Evolutionary conservation across 64 coral and sea anemone genomes (phyloP).

Genomic region (Montipora capricornis): DNA sequence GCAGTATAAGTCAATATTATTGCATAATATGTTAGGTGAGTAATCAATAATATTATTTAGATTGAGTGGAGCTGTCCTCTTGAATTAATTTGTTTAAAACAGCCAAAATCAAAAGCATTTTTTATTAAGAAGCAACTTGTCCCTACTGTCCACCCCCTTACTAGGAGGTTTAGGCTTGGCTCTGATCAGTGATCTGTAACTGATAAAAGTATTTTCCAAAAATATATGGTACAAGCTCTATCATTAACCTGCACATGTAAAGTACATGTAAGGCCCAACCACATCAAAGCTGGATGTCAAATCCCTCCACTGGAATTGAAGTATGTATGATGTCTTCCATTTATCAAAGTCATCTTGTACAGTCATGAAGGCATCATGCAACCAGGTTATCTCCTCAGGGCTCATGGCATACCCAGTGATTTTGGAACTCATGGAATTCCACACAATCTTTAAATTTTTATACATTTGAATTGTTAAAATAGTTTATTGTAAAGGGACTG

Average conservation of each 20-base stretch:
- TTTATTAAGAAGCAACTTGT: background rate
- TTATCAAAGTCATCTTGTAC: constrained; percentile 40
- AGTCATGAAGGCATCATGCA: constrained; percentile 61
- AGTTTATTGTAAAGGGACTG: background rate
- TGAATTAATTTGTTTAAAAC: background rate
- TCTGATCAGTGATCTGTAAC: background rate
- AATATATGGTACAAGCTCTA: background rate
- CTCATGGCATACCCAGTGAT: constrained; percentile 44
- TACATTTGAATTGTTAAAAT: background rate
- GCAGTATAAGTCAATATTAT: background rate
- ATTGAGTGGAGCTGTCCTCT: background rate
- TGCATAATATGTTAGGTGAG: background rate
- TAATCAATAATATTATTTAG: background rate
- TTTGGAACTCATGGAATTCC: constrained; percentile 61
- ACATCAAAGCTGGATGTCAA: constrained; percentile 58
- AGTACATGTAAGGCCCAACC: constrained; percentile 44
- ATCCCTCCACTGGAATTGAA: constrained; percentile 67
- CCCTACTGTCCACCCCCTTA: too few species aligned
- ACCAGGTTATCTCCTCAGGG: constrained; percentile 40
- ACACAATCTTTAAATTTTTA: constrained; percentile 25
- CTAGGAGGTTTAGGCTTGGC: too few species aligned
- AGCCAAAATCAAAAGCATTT: background rate
- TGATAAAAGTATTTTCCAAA: background rate
- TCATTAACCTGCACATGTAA: constrained; percentile 31
- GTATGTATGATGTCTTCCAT: constrained; percentile 47